Evolutionary conservation across 1,140 invertebrate genomes (phyloP), one percentile per base, ranked within the genome.

Genomic region (Adoxophyes honmai): DNA sequence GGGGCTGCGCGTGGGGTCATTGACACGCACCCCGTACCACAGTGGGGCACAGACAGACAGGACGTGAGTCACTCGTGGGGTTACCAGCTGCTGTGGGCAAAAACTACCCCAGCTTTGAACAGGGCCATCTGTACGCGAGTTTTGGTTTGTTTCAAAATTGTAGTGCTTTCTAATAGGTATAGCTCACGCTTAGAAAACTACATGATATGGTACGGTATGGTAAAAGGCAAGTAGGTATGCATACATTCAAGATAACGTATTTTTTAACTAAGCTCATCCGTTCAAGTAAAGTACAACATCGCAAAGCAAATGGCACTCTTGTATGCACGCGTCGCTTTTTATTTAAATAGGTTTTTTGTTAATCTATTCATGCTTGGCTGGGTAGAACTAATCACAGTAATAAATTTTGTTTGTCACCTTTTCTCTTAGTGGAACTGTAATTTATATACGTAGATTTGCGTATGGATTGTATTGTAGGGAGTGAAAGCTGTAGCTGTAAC

Each of bases 401-500:
- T 48, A 48, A 48, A 48, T 48, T 14, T 21, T 48, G 21, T 48
- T 28, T 48, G 42, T 28, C 42, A 28, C 42, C 42, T 28, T 28
- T 48, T 48, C 42, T 48, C 21, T 48, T 48, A 21, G 21, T 21
- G 42, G 8, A 9, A n/a, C 2, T 1, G 42, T 18, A 18, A 11
- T 21, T 28, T 28, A 14, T 48, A 28, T 48, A 28, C 16, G 13
- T 21, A 48, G 42, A 48, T 21, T 48, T 18, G n/a, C 21, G 42
- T 44, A 44, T 48, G 42, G n/a, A 80, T 78, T 83, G 71, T 81
- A 71, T 73, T 80, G 81, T 75, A 75, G 76, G 75, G 78, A 86
- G 86, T 85, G 83, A 88, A 88, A 88, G 86, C 80, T 81, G 74
- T 69, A 77, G 86, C 80, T 81, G 74, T 69, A 77, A 84, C 82